These are phyloP conservation scores for Trematomus bernacchii DNA, from an alignment of 2,797 vertebrate genomes.

Conservation along the genomic window DNA sequence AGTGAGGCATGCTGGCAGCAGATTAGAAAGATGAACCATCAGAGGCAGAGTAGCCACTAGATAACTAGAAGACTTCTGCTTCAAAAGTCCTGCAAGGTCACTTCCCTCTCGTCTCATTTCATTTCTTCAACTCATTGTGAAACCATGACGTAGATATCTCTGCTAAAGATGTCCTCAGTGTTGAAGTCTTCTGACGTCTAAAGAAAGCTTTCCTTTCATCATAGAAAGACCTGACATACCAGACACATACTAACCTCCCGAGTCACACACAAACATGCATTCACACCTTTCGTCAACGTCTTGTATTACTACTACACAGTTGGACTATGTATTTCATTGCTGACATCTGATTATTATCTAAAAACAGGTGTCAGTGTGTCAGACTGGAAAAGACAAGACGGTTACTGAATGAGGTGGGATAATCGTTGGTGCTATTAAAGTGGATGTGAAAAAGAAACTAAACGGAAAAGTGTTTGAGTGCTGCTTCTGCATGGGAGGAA, in stretches of 20 bases:
- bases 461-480: neutral
- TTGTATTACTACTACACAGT: neutral
- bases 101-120: neutral
- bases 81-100: constrained; percentile 21
- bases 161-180: neutral
- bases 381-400: neutral
- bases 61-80: constrained; percentile 33
- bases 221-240: neutral
- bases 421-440: neutral
- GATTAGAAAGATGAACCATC: constrained; percentile 15
- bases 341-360: neutral
- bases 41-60: neutral
- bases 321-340: neutral
- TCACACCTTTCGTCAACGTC: neutral
- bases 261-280: constrained; percentile 9
- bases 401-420: neutral
- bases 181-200: neutral
- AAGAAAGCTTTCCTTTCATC: constrained; percentile 1
- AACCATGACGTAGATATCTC: neutral
- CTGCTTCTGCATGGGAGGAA: neutral
- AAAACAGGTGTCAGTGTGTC: neutral
- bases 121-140: neutral
- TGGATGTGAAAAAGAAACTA: neutral
- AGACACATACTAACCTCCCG: neutral
- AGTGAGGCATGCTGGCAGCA: neutral